phyloP scores from a whole-genome alignment of 2,113 vertebrate genomes.

The Stomatorhinus ivindoensis region DNA sequence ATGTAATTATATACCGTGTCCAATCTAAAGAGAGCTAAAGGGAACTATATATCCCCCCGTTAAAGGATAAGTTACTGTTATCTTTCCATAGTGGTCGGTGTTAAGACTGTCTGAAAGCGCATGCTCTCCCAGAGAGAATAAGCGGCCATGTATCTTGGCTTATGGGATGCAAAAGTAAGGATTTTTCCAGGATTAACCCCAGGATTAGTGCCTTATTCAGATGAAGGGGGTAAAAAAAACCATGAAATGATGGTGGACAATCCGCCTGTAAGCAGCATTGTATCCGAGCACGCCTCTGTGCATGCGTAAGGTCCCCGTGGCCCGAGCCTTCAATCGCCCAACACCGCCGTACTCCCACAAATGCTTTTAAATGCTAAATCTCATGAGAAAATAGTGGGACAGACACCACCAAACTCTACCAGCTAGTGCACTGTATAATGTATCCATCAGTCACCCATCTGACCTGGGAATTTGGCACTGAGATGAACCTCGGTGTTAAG shows the following conservation, averaged over 20 bases:
- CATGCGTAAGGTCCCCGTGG: not conserved
- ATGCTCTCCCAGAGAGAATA: not conserved
- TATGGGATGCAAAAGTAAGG: not conserved
- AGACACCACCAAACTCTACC: not conserved
- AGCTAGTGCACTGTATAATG: not conserved
- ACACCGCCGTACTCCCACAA: not conserved
- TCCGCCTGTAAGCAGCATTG: not conserved
- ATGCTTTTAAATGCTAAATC: not conserved
- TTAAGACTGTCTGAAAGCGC: not conserved
- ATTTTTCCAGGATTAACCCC: not conserved
- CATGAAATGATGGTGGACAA: not conserved
- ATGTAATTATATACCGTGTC: not conserved
- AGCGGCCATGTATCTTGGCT: not conserved
- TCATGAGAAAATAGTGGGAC: not conserved
- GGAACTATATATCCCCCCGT: not conserved
- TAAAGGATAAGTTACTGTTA: not conserved
- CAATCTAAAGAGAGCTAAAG: not conserved
- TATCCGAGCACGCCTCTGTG: not conserved
- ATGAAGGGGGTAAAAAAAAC: not conserved
- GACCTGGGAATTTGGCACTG: not conserved
- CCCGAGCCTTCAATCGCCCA: not conserved
- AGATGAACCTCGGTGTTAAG: not conserved
- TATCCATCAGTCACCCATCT: not conserved
- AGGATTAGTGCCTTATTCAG: conserved; percentile 1
- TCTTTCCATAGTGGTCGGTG: not conserved